A percentile compares a stretch with the other conserved stretches of the same genome.
Conservation (phyloP, 2,888 invertebrate species). For the Drosophila meridionalis region DNA sequence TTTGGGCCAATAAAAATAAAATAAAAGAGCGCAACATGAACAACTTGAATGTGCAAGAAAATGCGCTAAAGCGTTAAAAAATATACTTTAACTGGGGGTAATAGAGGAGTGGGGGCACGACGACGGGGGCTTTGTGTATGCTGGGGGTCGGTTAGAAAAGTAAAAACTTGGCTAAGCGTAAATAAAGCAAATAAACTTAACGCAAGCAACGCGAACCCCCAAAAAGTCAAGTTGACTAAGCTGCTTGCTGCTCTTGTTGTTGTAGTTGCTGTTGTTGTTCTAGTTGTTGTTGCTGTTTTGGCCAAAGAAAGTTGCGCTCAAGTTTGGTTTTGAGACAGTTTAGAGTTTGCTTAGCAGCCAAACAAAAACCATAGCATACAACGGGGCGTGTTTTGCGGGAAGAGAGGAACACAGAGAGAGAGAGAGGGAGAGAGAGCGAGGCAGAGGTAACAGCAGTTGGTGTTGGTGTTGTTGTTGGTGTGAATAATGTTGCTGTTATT, state of each 20-base stretch:
- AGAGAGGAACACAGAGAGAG: not conserved
- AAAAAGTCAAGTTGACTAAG: slow-evolving; percentile 61
- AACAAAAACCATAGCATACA: slow-evolving; percentile 53
- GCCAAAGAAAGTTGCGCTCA: slow-evolving; percentile 68
- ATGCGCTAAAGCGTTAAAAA: slow-evolving; percentile 72
- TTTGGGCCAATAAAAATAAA: slow-evolving; percentile 59
- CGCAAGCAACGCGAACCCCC: slow-evolving; percentile 39
- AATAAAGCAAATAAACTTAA: slow-evolving; percentile 77
- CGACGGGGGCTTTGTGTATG: not conserved
- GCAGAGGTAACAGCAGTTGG: slow-evolving; percentile 25
- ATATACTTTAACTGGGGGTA: slow-evolving; percentile 46
- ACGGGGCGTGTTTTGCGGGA: slow-evolving; percentile 37
- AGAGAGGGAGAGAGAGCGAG: not conserved
- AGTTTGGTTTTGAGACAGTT: slow-evolving; percentile 66
- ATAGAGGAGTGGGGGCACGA: not conserved
- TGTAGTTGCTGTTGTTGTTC: not conserved
- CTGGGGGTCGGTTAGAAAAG: slow-evolving; percentile 26
- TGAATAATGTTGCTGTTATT: slow-evolving; percentile 78
- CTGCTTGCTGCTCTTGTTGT: slow-evolving; percentile 21
- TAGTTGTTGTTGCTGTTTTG: slow-evolving; percentile 28
- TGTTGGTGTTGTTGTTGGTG: slow-evolving; percentile 63
- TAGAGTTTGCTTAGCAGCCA: slow-evolving; percentile 71
- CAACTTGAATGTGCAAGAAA: slow-evolving; percentile 35
- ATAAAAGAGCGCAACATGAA: slow-evolving; percentile 17
- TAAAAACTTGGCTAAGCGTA: slow-evolving; percentile 73